Percentiles rank a stretch among this genome's conserved stretches.
Evolutionary conservation across 30 jellyfish, hydroid and myxozoan genomes (phyloP).

Genomic region (Hydractinia symbiolongicarpus): DNA sequence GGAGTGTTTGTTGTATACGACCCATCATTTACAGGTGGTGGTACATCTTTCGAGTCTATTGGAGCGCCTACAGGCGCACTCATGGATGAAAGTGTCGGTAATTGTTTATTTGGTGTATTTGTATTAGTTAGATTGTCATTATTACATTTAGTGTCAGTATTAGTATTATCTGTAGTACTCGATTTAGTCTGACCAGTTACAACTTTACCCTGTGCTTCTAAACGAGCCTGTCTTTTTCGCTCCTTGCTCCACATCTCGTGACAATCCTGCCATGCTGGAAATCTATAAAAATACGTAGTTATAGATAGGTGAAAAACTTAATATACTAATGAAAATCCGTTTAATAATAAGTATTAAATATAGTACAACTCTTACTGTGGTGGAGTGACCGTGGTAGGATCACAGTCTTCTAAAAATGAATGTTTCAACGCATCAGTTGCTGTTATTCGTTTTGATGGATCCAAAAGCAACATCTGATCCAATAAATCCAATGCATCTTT

Average conservation of each 20-base stretch:
- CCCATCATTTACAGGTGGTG: background rate
- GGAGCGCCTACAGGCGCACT: slow-evolving; percentile 13
- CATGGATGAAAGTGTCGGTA: slow-evolving; percentile 73
- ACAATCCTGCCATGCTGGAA: slow-evolving; percentile 95
- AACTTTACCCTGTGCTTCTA: slow-evolving; percentile 46
- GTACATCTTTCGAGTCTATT: slow-evolving; percentile 3
- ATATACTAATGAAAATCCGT: background rate
- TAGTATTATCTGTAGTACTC: background rate
- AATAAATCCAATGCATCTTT: slow-evolving; percentile 82
- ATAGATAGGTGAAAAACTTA: background rate
- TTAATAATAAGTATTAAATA: background rate
- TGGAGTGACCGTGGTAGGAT: slow-evolving; percentile 62
- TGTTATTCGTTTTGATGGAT: slow-evolving; percentile 81
- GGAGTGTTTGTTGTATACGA: background rate
- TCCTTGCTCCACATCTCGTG: slow-evolving; percentile 99
- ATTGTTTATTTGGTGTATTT: slow-evolving; percentile 17
- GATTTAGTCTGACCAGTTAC: background rate
- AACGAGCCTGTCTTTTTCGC: slow-evolving; percentile 76
- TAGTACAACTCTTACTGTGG: slow-evolving; percentile 52
- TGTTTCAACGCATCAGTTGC: slow-evolving; percentile 73
- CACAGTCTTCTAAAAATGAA: slow-evolving; percentile 72
- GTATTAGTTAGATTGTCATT: slow-evolving; percentile 20
- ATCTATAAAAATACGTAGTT: slow-evolving; percentile 35
- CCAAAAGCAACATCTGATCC: slow-evolving; percentile 89
- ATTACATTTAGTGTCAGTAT: background rate